Evolutionary conservation across 2,113 vertebrate genomes (phyloP).

Genomic region (Redunca redunca): DNA sequence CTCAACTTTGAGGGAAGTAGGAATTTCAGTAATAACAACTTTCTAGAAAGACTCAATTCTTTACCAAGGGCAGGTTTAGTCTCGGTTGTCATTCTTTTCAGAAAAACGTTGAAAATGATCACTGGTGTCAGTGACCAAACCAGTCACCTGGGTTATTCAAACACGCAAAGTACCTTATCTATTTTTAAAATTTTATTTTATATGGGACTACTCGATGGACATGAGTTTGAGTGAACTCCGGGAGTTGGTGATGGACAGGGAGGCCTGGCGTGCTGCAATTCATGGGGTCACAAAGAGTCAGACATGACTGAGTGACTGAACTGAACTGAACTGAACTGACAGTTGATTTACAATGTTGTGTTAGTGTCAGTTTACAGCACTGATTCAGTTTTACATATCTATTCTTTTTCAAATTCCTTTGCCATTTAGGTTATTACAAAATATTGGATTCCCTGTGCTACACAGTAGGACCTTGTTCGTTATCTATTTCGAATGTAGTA

Average conservation of each 20-base stretch:
- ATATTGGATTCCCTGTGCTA: background rate
- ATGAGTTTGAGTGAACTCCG: too few species aligned
- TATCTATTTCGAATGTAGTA: background rate
- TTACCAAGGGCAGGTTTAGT: background rate
- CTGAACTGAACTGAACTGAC: too few species aligned
- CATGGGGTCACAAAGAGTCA: too few species aligned
- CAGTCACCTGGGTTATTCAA: background rate
- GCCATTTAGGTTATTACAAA: background rate
- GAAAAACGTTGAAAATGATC: background rate
- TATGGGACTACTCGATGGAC: background rate
- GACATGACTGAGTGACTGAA: too few species aligned
- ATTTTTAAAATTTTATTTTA: background rate
- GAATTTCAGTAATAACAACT: background rate
- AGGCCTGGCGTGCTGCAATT: too few species aligned
- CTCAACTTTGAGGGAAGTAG: background rate
- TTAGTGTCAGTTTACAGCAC: background rate
- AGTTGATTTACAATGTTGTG: background rate
- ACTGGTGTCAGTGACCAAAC: background rate
- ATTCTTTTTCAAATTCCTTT: background rate
- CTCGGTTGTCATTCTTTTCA: background rate
- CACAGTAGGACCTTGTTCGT: background rate
- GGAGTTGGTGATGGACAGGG: too few species aligned
- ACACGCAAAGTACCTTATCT: background rate
- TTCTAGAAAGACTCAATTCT: background rate
- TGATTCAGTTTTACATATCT: background rate